A percentile compares a stretch with the other conserved stretches of the same genome.
Evolutionary conservation across 2,797 vertebrate genomes (phyloP).

Genomic region (Muraenolepis orangiensis): DNA sequence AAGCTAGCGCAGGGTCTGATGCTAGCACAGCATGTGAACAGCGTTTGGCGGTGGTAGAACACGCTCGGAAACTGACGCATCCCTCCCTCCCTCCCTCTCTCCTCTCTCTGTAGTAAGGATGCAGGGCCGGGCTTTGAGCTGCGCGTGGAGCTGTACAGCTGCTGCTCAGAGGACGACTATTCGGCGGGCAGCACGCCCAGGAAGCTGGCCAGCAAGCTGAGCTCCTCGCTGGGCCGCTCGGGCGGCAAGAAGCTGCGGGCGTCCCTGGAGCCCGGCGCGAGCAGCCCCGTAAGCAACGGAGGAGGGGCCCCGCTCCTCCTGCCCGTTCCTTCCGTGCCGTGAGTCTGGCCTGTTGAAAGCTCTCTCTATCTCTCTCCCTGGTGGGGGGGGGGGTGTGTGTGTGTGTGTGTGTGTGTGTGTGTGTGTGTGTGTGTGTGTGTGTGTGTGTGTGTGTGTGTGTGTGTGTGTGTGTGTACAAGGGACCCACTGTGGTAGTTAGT

Average conservation of each 20-base stretch:
- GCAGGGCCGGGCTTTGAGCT: conserved; percentile 84
- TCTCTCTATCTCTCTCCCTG: not conserved
- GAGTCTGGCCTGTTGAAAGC: conserved; percentile 51
- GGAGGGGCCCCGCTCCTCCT: conserved; percentile 78
- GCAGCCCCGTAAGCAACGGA: conserved; percentile 76
- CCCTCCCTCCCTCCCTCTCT: not conserved
- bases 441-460: not conserved
- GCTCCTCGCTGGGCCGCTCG: conserved; percentile 88
- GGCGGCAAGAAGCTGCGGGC: conserved; percentile 83
- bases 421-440: not conserved
- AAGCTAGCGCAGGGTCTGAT: not conserved
- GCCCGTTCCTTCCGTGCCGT: conserved; percentile 82
- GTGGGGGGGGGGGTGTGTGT: not conserved
- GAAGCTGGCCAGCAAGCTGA: conserved; percentile 88
- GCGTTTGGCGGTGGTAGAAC: no score
- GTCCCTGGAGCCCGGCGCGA: conserved; percentile 77
- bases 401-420: not conserved
- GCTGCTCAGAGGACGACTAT: conserved; percentile 84
- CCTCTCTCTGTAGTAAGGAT: conserved; percentile 71
- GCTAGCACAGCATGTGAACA: no score
- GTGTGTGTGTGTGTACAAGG: not conserved
- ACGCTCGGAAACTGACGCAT: no score
- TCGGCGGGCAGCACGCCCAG: conserved; percentile 81
- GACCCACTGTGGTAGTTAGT: not conserved
- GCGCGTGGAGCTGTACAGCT: conserved; percentile 88